Conservation (phyloP, 2,797 vertebrate genomes). For the Micrastur ruficollis region DNA sequence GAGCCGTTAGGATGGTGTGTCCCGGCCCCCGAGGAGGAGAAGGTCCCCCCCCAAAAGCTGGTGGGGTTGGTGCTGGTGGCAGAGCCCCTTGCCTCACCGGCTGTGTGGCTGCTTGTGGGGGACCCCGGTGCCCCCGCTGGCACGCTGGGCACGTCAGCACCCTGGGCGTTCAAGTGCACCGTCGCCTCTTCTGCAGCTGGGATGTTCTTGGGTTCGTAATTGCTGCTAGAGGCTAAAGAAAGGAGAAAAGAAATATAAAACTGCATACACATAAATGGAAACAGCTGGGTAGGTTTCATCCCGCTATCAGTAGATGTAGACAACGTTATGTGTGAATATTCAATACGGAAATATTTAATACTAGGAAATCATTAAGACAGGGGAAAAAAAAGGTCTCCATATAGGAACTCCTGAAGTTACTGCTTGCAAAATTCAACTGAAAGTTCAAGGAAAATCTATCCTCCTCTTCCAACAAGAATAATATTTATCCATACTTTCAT, state of each 20-base stretch:
- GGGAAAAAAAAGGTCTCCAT: neutral
- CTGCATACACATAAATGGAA: neutral
- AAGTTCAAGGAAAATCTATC: slow-evolving; percentile 50
- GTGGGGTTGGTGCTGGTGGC: neutral
- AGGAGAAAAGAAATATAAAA: neutral
- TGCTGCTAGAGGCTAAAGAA: neutral
- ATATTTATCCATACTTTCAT: slow-evolving; percentile 64
- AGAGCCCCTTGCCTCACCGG: neutral
- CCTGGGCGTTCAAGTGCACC: fast-evolving
- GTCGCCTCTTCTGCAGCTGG: neutral
- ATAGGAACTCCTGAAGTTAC: slow-evolving; percentile 8
- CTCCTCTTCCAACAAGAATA: slow-evolving; percentile 49
- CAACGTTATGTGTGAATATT: neutral
- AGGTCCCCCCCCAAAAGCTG: neutral
- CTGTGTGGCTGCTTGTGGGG: neutral
- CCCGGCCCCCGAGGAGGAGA: neutral
- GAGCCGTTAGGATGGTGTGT: neutral
- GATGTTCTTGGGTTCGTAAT: neutral
- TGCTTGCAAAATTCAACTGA: slow-evolving; percentile 32
- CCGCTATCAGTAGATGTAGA: neutral
- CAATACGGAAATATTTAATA: neutral
- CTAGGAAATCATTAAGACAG: neutral
- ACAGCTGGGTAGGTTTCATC: neutral
- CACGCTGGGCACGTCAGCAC: fast-evolving
- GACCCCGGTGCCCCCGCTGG: fast-evolving